These are phyloP conservation scores for Sarcophaga peregrina DNA, from an alignment of 1,140 invertebrate genomes.

Conservation along the genomic window DNA sequence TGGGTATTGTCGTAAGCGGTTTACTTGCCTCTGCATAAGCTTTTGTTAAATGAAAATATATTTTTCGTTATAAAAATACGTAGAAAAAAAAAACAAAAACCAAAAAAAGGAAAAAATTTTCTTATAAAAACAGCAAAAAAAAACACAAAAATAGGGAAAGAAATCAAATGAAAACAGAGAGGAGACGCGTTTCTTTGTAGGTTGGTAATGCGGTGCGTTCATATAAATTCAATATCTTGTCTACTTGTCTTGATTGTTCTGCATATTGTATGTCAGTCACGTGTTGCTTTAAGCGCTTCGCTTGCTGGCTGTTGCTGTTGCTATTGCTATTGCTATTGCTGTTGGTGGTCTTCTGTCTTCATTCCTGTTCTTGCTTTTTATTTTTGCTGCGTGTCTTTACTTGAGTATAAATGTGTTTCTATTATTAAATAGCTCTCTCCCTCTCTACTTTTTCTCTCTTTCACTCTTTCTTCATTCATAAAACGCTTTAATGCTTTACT, in stretches of 20 bases:
- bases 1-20: slow-evolving; percentile 12
- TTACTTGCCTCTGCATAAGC: slow-evolving; percentile 13
- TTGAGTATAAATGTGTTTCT: slow-evolving; percentile 17
- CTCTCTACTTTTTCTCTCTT: background rate
- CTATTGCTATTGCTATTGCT: background rate
- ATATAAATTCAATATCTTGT: slow-evolving; percentile 16
- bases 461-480: background rate
- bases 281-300: slow-evolving; percentile 40
- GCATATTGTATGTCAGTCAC: slow-evolving; percentile 35
- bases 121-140: background rate
- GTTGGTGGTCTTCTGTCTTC: background rate
- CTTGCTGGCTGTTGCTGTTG: background rate
- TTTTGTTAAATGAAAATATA: slow-evolving; percentile 24
- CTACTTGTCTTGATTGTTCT: slow-evolving; percentile 28
- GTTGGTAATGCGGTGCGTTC: background rate
- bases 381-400: background rate
- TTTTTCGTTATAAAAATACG: background rate
- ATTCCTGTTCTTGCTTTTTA: background rate
- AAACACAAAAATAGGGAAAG: background rate
- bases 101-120: no score
- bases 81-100: background rate
- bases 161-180: no score
- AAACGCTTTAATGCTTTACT: background rate
- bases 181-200: no score
- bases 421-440: background rate